These are phyloP conservation scores for Heteropelma amictum DNA, from an alignment of 2,888 invertebrate genomes.

Conservation along the genomic window DNA sequence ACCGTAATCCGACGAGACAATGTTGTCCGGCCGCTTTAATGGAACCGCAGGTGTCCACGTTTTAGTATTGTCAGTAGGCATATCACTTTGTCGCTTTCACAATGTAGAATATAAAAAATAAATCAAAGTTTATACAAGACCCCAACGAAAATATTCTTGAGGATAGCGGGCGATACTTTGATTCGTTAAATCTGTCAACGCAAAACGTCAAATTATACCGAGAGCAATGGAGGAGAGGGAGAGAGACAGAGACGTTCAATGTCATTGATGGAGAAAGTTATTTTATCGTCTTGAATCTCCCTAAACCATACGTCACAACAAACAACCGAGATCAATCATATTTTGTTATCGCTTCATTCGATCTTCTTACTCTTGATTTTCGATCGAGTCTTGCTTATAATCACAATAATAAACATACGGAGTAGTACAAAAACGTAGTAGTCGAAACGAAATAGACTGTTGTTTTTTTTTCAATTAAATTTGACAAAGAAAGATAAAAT, in stretches of 20 bases:
- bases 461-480: not conserved
- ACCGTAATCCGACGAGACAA: constrained; percentile 64
- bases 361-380: constrained; percentile 47
- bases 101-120: not conserved
- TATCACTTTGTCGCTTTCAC: not conserved
- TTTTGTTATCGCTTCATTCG: not conserved
- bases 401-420: not conserved
- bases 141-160: not conserved
- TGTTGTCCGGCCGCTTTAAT: constrained; percentile 61
- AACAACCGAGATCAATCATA: constrained; percentile 13
- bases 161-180: not conserved
- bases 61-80: constrained; percentile 47
- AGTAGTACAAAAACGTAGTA: constrained; percentile 4
- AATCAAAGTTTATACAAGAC: not conserved
- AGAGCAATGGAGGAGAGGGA: not conserved
- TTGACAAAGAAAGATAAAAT: too few species aligned
- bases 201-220: constrained; percentile 1
- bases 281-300: constrained; percentile 20
- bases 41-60: constrained; percentile 62
- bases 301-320: constrained; percentile 15
- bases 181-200: not conserved
- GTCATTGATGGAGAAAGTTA: not conserved
- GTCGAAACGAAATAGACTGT: constrained; percentile 38
- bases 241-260: not conserved
- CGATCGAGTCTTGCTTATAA: constrained; percentile 16